Evolutionary conservation across 2,797 vertebrate species (phyloP).

Genomic region (Enteromius mattozi): DNA sequence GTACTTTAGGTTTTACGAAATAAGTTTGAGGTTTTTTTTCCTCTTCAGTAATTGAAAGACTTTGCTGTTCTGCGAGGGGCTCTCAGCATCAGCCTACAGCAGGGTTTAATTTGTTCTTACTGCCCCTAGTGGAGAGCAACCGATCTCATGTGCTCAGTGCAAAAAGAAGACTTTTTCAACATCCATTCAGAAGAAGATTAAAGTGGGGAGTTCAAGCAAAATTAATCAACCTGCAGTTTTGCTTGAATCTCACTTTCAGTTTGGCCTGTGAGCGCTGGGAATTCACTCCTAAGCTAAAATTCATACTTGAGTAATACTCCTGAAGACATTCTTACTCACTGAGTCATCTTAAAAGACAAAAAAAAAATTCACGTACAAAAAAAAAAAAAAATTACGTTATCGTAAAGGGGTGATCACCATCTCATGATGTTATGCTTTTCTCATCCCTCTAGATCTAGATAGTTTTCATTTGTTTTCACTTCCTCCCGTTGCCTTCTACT

Average conservation of each 20-base stretch:
- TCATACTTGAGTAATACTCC: neutral
- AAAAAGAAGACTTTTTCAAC: neutral
- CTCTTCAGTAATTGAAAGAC: slow-evolving; percentile 3
- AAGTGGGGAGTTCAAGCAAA: slow-evolving; percentile 15
- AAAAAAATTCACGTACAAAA: neutral
- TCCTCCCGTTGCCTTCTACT: slow-evolving; percentile 60
- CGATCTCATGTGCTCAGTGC: neutral
- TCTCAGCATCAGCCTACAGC: slow-evolving; percentile 19
- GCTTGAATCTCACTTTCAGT: slow-evolving; percentile 2
- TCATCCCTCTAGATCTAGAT: slow-evolving; percentile 1
- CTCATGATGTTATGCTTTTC: neutral
- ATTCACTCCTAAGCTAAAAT: neutral
- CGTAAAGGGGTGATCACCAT: neutral
- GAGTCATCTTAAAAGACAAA: neutral
- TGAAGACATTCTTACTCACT: neutral
- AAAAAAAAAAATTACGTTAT: neutral
- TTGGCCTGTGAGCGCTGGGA: neutral
- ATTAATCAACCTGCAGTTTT: neutral
- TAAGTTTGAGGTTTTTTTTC: slow-evolving; percentile 18
- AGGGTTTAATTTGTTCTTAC: slow-evolving; percentile 54
- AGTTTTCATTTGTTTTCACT: slow-evolving; percentile 59
- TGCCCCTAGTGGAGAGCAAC: slow-evolving; percentile 66
- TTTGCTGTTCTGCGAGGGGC: slow-evolving; percentile 17
- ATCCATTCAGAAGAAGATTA: slow-evolving; percentile 14
- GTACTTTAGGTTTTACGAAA: slow-evolving; percentile 21